Percentiles rank a stretch among this genome's conserved stretches.
phyloP scores from a whole-genome alignment of 2,797 vertebrate species.

The Coregonus sp. region DNA sequence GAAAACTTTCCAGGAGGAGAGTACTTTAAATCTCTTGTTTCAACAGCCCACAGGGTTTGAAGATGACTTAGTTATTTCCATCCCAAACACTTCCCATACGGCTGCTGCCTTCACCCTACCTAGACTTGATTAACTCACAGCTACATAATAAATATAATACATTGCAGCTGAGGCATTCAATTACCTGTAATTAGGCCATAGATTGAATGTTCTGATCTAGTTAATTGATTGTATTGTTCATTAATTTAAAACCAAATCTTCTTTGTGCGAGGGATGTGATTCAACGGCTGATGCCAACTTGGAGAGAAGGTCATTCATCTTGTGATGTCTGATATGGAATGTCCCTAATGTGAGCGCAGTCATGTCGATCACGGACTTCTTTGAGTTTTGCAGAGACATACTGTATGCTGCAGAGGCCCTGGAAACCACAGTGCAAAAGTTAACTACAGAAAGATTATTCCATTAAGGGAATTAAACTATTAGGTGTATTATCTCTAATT shows the following conservation, averaged over 20 bases:
- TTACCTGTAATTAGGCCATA: conserved; percentile 70
- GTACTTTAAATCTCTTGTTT: not conserved
- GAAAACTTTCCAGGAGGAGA: too few relatives aligned
- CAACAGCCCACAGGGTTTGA: not conserved
- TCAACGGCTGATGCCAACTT: conserved; percentile 34
- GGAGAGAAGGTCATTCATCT: conserved; percentile 43
- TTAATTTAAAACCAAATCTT: conserved; percentile 65
- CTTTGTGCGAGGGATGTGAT: conserved; percentile 35
- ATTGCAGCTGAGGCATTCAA: conserved; percentile 69
- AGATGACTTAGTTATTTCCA: conserved; percentile 27
- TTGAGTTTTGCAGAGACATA: not conserved
- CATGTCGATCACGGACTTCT: conserved; percentile 23
- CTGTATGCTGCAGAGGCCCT: not conserved
- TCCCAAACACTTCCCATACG: conserved; percentile 41
- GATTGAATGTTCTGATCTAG: conserved; percentile 69
- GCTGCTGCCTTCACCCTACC: conserved; percentile 50
- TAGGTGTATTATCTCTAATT: too few relatives aligned
- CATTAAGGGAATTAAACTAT: too few relatives aligned
- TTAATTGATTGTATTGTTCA: conserved; percentile 75
- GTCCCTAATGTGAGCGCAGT: conserved; percentile 39
- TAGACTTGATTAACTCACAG: conserved; percentile 67
- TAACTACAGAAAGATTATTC: not conserved
- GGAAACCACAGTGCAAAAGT: not conserved
- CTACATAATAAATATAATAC: conserved; percentile 72
- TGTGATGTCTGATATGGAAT: conserved; percentile 32